Evolutionary conservation across 1,140 invertebrate species (phyloP).

Genomic region (Copidosoma floridanum): DNA sequence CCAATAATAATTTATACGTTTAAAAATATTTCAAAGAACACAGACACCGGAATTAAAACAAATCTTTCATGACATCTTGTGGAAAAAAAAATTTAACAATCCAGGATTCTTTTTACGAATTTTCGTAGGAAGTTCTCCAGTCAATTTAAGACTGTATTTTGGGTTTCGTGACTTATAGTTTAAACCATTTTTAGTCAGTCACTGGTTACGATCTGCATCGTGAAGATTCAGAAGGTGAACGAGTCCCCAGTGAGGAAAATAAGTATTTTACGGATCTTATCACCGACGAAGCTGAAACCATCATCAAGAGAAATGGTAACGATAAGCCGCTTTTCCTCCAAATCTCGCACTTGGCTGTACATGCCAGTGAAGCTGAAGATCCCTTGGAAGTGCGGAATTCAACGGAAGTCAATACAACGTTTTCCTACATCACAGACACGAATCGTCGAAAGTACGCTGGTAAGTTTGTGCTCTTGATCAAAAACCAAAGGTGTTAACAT

Average conservation of each 20-base stretch:
- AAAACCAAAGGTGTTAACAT: background rate
- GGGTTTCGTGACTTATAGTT: background rate
- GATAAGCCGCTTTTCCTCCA: constrained; percentile 61
- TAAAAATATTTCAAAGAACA: too few relatives aligned
- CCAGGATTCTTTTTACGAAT: background rate
- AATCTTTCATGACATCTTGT: too few relatives aligned
- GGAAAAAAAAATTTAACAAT: background rate
- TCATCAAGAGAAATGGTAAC: constrained; percentile 58
- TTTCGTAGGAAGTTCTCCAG: too few relatives aligned
- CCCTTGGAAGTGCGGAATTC: constrained; percentile 59
- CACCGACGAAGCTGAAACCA: constrained; percentile 57
- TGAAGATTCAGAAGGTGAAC: constrained; percentile 40
- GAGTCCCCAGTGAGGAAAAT: too few relatives aligned
- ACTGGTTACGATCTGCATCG: constrained; percentile 59
- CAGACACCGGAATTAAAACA: too few relatives aligned
- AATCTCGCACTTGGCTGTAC: constrained; percentile 62
- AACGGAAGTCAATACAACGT: constrained; percentile 56
- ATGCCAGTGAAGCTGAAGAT: constrained; percentile 49
- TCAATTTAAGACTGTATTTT: too few relatives aligned
- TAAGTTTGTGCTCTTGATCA: constrained; percentile 29
- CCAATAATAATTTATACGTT: too few relatives aligned
- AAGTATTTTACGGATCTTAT: constrained; percentile 64
- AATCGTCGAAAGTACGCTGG: constrained; percentile 61
- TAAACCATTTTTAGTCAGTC: constrained; percentile 34
- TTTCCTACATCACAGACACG: constrained; percentile 59